These are phyloP conservation scores for Scaptodrosophila latifasciaeformis DNA, from an alignment of 2,888 invertebrate genomes.

Conservation along the genomic window DNA sequence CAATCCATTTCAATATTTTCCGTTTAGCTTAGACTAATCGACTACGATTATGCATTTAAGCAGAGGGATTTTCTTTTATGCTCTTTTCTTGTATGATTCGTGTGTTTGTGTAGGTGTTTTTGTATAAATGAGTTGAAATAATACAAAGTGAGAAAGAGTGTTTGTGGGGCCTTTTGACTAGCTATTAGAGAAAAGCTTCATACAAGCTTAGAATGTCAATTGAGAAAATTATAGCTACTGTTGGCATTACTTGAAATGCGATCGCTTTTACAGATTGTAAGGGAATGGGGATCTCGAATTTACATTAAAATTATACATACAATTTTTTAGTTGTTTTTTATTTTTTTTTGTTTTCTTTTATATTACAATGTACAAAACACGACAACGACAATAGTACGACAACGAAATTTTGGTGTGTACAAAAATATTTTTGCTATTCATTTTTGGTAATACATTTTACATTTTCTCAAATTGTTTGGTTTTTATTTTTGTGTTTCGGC, in stretches of 20 bases:
- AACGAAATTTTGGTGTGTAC: constrained; percentile 23
- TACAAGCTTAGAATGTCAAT: constrained; percentile 22
- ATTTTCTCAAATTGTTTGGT: constrained; percentile 21
- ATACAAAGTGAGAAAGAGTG: no score
- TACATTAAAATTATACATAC: constrained; percentile 38
- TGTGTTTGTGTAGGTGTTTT: not conserved
- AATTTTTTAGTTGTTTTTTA: constrained; percentile 32
- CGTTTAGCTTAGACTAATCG: not conserved
- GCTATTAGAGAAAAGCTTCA: constrained; percentile 8
- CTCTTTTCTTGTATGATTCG: no score
- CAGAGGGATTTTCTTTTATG: no score
- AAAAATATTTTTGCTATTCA: constrained; percentile 18
- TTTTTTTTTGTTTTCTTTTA: no score
- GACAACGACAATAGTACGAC: constrained; percentile 35
- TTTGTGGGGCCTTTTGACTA: not conserved
- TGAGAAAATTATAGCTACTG: constrained; percentile 66
- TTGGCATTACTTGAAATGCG: constrained; percentile 67
- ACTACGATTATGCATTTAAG: not conserved
- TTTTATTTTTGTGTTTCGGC: constrained; percentile 25
- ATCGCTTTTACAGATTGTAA: constrained; percentile 19
- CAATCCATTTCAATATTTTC: not conserved
- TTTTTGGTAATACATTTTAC: constrained; percentile 14
- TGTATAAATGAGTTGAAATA: no score
- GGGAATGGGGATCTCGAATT: constrained; percentile 25
- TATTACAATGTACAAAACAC: constrained; percentile 45